Evolutionary conservation across 2,113 vertebrate species (phyloP).

Genomic region (Opisthocomus hoazin): DNA sequence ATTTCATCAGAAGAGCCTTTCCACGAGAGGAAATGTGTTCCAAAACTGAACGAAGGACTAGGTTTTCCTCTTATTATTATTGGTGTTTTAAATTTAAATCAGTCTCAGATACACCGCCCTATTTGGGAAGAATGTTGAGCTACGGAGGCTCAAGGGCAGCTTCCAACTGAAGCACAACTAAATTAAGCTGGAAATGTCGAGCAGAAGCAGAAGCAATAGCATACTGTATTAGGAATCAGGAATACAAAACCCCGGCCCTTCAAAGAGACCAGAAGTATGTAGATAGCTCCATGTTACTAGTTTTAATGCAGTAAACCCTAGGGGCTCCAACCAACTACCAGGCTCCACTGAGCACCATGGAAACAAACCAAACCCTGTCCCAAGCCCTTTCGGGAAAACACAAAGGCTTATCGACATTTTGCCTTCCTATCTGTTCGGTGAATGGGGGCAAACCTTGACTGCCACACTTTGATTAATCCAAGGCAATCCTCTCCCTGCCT

Average conservation of each 20-base stretch:
- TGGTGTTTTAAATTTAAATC: conserved; percentile 33
- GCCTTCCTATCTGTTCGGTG: not conserved
- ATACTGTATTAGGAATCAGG: not conserved
- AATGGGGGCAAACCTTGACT: not conserved
- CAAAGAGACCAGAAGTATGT: not conserved
- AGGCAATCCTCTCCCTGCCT: not conserved
- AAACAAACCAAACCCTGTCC: not conserved
- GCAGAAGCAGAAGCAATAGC: not conserved
- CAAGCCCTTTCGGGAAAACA: not conserved
- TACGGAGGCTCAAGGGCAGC: conserved; percentile 12
- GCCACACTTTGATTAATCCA: not conserved
- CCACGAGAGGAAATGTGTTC: not conserved
- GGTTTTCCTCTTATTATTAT: not conserved
- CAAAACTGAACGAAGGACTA: not conserved
- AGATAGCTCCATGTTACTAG: not conserved
- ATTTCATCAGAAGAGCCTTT: not conserved
- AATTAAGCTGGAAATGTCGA: conserved; percentile 10
- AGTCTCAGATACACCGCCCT: not conserved
- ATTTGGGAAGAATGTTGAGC: not conserved
- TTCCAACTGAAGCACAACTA: conserved; percentile 41
- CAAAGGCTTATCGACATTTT: not conserved
- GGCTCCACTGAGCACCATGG: not conserved
- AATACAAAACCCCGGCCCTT: not conserved
- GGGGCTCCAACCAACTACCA: not conserved
- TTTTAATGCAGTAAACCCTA: not conserved